Evolutionary conservation across 2,797 vertebrate genomes (phyloP).

Genomic region (Propithecus deckenii): DNA sequence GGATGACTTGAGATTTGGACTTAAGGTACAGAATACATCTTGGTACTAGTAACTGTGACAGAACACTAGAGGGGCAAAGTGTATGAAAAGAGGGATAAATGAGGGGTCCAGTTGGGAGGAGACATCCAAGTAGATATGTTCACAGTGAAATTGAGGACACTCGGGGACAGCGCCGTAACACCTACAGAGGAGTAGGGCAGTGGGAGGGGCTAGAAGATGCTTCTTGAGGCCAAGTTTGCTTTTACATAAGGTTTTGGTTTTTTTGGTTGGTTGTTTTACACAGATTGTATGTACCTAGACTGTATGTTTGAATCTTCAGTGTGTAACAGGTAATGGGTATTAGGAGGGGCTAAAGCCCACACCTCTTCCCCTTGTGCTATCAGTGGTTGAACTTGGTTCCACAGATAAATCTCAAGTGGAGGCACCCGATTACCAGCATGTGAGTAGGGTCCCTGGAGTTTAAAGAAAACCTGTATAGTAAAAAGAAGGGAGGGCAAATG

Average conservation of each 20-base stretch:
- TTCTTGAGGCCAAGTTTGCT: background rate
- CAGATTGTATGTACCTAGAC: fast-evolving
- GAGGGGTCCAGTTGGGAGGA: background rate
- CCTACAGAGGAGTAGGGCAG: background rate
- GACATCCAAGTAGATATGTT: background rate
- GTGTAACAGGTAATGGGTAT: background rate
- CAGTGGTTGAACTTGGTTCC: background rate
- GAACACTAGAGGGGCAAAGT: background rate
- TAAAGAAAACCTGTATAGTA: background rate
- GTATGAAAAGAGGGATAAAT: background rate
- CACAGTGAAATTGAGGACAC: too few relatives aligned
- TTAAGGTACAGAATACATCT: background rate
- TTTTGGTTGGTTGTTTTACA: background rate
- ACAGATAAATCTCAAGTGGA: background rate
- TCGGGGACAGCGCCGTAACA: background rate
- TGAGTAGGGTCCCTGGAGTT: too few relatives aligned
- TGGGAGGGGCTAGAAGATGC: background rate
- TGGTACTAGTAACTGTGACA: background rate
- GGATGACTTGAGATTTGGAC: background rate
- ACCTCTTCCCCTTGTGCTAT: background rate
- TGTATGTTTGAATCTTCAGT: background rate
- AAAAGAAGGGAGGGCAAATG: background rate
- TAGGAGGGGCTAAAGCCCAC: background rate
- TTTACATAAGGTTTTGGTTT: background rate
- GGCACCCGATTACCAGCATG: background rate